Evolutionary conservation across 2,113 vertebrate species (phyloP), one percentile per base, ranked within the genome.

Genomic region (Callipepla squamata): DNA sequence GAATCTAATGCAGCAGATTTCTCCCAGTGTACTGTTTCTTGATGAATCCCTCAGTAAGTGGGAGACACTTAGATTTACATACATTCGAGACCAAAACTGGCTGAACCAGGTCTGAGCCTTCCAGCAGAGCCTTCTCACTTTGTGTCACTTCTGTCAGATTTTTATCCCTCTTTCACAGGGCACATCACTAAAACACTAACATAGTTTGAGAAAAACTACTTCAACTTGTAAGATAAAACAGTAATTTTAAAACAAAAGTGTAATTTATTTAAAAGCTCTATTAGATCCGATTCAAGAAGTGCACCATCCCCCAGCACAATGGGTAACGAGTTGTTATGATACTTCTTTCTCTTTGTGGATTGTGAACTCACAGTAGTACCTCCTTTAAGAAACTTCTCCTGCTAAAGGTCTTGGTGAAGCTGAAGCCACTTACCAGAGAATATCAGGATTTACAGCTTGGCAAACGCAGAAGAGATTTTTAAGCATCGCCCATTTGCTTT

Each of bases 41-140:
- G 74, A 78, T 84, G 83, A 72, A 92, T 78, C 66, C 83, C 53
- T 78, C 16, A 17, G 69, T 57, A 94, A 94, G 91, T 81, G 89
- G 89, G 94, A 90, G 69, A 78, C 53, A 57, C 57, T 82, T 28
- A n/a, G 32, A 93, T 91, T 95, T 93, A 59, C 87, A 94, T 87
- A 87, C 79, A 88, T 92, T 34, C 53, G 42, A 86, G 87, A 85
- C 34, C 79, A 69, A 85, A 91, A 91, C 91, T 70, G 58, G 57
- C 30, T 40, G 34, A 76, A 42, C 18, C 65, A 34, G 83, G 74
- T 81, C 13, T 76, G 88, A 72, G 69, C 57, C 53, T 86, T 93
- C 82, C 65, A 72, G 44, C 8, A 61, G 82, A 83, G 88, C 48
- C 57, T 75, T 38, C 45, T 3, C 32, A 51, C 55, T 72, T 36